Evolutionary conservation across 2,113 vertebrate species (phyloP).

Genomic region (Catagonus wagneri): DNA sequence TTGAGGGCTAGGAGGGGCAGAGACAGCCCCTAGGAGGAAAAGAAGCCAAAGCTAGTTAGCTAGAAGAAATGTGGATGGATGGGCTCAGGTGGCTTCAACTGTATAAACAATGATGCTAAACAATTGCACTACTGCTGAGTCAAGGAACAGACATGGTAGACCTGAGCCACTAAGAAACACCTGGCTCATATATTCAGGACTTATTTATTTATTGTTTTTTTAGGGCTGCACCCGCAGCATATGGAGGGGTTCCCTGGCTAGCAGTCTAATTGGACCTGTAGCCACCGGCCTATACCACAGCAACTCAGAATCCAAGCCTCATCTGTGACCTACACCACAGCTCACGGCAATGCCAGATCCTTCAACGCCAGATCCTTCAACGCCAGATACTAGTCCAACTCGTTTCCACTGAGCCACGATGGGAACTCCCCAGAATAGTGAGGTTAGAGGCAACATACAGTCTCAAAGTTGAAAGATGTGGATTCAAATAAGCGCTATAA

Average conservation of each 20-base stretch:
- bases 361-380: too few relatives aligned
- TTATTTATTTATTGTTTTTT: too few relatives aligned
- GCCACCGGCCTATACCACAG: too few relatives aligned
- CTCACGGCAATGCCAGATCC: too few relatives aligned
- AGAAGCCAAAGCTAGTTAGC: conserved; percentile 30
- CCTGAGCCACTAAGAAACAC: not conserved
- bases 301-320: too few relatives aligned
- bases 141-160: not conserved
- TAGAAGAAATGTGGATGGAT: not conserved
- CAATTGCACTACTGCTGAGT: not conserved
- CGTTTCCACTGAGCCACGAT: too few relatives aligned
- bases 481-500: not conserved
- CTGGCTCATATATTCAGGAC: not conserved
- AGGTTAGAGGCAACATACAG: not conserved
- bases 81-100: not conserved
- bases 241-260: too few relatives aligned
- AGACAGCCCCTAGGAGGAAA: conserved; percentile 14
- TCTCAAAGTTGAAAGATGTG: not conserved
- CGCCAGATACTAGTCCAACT: too few relatives aligned
- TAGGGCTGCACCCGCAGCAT: too few relatives aligned
- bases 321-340: too few relatives aligned
- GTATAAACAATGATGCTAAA: not conserved
- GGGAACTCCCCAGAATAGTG: too few relatives aligned
- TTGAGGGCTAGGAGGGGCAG: not conserved
- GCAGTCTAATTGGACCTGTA: too few relatives aligned